Conservation (phyloP, 2,888 invertebrate species). For the Rosalia funebris region DNA sequence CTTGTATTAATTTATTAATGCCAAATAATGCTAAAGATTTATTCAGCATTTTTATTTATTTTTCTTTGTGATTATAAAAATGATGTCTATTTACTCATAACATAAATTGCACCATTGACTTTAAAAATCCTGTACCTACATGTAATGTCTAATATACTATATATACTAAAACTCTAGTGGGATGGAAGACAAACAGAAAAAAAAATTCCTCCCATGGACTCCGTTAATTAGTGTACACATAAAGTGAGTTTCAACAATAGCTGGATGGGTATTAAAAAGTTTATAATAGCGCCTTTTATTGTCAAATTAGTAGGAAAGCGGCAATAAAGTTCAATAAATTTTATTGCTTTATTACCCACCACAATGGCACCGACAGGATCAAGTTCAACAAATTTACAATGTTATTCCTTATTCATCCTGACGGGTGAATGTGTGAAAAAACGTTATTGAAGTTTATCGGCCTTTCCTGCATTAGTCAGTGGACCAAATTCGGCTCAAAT, state of each 20-base stretch:
- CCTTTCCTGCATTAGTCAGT: too few species aligned
- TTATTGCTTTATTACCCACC: slow-evolving; percentile 3
- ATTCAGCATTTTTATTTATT: too few species aligned
- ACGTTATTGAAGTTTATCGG: slow-evolving; percentile 5
- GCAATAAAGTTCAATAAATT: slow-evolving; percentile 1
- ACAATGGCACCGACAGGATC: not conserved
- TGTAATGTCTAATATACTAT: too few species aligned
- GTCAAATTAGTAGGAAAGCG: slow-evolving; percentile 1
- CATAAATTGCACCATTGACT: too few species aligned
- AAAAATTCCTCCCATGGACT: not conserved
- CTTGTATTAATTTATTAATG: too few species aligned
- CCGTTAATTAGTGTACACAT: not conserved
- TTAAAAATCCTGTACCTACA: too few species aligned
- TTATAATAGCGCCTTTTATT: slow-evolving; percentile 2
- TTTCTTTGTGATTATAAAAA: too few species aligned
- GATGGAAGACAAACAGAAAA: not conserved
- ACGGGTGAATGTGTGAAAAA: not conserved
- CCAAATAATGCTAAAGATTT: too few species aligned
- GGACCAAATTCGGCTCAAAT: too few species aligned
- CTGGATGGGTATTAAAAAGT: not conserved
- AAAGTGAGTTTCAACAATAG: not conserved
- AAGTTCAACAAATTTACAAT: not conserved
- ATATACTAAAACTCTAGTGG: too few species aligned
- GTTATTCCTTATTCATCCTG: not conserved
- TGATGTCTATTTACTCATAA: too few species aligned